These are phyloP conservation scores for Nothocercus nigrocapillus DNA, from an alignment of 2,113 vertebrate genomes.

Conservation along the genomic window DNA sequence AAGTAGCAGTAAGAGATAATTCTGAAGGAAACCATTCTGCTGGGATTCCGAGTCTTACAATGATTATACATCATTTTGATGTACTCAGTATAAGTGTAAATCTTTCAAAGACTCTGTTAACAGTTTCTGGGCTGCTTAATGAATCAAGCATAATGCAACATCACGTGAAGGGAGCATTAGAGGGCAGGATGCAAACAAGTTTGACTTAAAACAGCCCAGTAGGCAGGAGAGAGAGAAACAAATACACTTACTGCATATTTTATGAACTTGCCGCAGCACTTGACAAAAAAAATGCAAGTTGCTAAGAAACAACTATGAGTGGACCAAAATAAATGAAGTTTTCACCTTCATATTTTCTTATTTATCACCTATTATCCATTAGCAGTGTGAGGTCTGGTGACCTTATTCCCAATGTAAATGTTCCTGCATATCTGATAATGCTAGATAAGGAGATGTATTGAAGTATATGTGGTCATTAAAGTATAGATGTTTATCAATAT, in stretches of 20 bases:
- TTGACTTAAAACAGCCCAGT: neutral
- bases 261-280: neutral
- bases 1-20: neutral
- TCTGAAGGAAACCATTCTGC: neutral
- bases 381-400: neutral
- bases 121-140: neutral
- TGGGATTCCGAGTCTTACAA: neutral
- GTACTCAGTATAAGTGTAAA: neutral
- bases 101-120: neutral
- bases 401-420: neutral
- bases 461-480: neutral
- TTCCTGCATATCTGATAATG: neutral
- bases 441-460: neutral
- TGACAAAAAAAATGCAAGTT: neutral
- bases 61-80: neutral
- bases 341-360: neutral
- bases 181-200: neutral
- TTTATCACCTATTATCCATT: neutral
- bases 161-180: neutral
- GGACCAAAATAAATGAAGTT: neutral
- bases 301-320: neutral
- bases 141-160: accelerated
- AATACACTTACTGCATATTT: neutral
- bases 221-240: neutral
- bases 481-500: neutral